These are phyloP conservation scores for Acyrthosiphon pisum DNA, from an alignment of 1,140 invertebrate genomes.

Conservation along the genomic window DNA sequence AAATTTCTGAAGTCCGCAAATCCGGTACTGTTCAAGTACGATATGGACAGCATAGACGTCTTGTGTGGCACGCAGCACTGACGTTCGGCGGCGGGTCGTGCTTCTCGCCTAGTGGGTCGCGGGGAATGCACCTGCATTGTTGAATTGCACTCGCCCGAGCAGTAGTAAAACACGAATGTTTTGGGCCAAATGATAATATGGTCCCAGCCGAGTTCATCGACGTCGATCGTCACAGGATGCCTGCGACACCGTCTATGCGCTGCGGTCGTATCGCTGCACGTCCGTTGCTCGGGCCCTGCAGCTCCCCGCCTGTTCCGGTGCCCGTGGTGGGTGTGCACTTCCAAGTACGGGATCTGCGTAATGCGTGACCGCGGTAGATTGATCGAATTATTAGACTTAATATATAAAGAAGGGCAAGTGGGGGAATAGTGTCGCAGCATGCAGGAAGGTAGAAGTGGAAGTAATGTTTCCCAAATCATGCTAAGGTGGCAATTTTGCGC, in stretches of 20 bases:
- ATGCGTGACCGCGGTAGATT: neutral
- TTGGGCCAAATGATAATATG: slow-evolving; percentile 98
- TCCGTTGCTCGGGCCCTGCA: slow-evolving; percentile 68
- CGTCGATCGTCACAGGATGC: slow-evolving; percentile 95
- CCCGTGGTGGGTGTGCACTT: slow-evolving; percentile 74
- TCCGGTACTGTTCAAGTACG: slow-evolving; percentile 78
- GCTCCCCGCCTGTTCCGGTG: slow-evolving; percentile 64
- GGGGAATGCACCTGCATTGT: slow-evolving; percentile 67
- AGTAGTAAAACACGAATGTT: slow-evolving; percentile 96
- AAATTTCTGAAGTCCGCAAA: no score
- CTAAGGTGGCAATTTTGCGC: no score
- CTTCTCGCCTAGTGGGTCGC: slow-evolving; percentile 84
- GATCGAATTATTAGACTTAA: neutral
- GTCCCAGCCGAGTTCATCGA: slow-evolving; percentile 96
- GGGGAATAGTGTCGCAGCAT: no score
- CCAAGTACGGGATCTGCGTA: slow-evolving; percentile 79
- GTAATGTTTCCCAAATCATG: neutral
- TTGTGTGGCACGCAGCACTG: slow-evolving; percentile 90
- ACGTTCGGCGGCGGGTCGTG: slow-evolving; percentile 65
- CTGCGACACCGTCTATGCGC: slow-evolving; percentile 83
- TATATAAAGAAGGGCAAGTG: neutral
- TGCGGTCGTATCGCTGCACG: slow-evolving; percentile 75
- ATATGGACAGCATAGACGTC: slow-evolving; percentile 87
- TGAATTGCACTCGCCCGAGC: slow-evolving; percentile 87
- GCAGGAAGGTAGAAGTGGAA: neutral